These are phyloP conservation scores for Stratiomys singularior DNA, from an alignment of 2,888 invertebrate genomes.

Conservation along the genomic window DNA sequence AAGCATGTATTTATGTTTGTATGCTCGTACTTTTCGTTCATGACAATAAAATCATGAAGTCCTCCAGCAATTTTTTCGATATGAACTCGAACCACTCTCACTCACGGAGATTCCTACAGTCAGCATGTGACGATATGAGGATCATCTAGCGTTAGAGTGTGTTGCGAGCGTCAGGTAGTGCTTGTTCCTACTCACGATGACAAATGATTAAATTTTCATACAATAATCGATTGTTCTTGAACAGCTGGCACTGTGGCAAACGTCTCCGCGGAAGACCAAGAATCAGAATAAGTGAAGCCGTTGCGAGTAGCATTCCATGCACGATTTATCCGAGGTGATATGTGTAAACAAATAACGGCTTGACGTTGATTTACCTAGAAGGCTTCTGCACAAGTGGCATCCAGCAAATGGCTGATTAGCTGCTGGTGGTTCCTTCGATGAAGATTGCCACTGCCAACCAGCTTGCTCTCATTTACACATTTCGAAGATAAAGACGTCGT, in stretches of 20 bases:
- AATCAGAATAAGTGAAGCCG: neutral
- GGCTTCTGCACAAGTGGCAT: neutral
- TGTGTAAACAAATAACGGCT: slow-evolving; percentile 50
- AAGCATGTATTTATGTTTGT: neutral
- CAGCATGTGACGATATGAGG: neutral
- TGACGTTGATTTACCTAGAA: slow-evolving; percentile 37
- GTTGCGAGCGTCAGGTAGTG: slow-evolving; percentile 15
- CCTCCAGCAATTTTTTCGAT: neutral
- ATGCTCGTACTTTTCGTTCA: neutral
- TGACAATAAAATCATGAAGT: slow-evolving; percentile 18
- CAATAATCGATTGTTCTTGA: slow-evolving; percentile 49
- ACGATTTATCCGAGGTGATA: slow-evolving; percentile 41
- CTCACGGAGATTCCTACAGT: neutral
- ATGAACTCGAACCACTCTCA: slow-evolving; percentile 23
- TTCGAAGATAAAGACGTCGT: too few relatives aligned
- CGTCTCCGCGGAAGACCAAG: neutral
- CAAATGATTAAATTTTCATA: slow-evolving; percentile 49
- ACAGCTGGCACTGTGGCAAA: slow-evolving; percentile 24
- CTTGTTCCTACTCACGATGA: slow-evolving; percentile 42
- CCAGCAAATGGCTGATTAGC: neutral
- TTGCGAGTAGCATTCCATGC: slow-evolving; percentile 14
- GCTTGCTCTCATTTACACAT: too few relatives aligned
- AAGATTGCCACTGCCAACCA: too few relatives aligned
- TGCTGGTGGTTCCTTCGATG: neutral
- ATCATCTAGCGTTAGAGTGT: slow-evolving; percentile 18